These are phyloP conservation scores for Epizoanthus illoricatus DNA, from an alignment of 92 coral and sea anemone species.

Conservation along the genomic window DNA sequence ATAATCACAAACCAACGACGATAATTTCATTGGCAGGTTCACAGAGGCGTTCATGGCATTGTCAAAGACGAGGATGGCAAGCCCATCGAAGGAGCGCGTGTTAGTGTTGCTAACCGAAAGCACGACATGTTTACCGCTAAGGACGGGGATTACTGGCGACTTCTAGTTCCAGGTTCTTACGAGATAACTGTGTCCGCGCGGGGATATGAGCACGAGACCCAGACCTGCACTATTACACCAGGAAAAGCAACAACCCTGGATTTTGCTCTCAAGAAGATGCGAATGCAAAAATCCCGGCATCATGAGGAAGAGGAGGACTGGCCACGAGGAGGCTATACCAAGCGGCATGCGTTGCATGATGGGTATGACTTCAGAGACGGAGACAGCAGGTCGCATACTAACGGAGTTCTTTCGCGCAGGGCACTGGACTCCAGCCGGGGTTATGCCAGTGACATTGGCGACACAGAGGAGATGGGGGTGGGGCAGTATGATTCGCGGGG, in stretches of 20 bases:
- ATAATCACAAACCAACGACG: background rate
- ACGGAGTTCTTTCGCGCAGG: background rate
- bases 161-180: constrained; percentile 97
- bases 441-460: constrained; percentile 8
- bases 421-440: constrained; percentile 1
- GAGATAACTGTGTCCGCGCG: constrained; percentile 89
- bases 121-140: constrained; percentile 89
- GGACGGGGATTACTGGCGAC: constrained; percentile 98
- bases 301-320: constrained; percentile 73
- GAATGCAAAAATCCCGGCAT: constrained; percentile 70
- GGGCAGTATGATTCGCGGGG: constrained; percentile 33
- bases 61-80: constrained; percentile 88
- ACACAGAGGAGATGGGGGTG: background rate
- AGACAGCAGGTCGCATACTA: constrained; percentile 17
- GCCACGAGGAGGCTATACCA: constrained; percentile 57
- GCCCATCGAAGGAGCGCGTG: constrained; percentile 79
- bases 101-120: constrained; percentile 86
- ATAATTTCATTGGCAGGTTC: constrained; percentile 54
- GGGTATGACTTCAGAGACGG: constrained; percentile 36
- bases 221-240: constrained; percentile 71
- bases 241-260: constrained; percentile 69
- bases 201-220: constrained; percentile 89
- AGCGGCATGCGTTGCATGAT: constrained; percentile 25
- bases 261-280: constrained; percentile 73
- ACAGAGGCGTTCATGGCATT: constrained; percentile 84